Percentiles rank a stretch among this genome's conserved stretches.
phyloP scores from a whole-genome alignment of 2,113 vertebrate genomes.

The Chaetorhynchus papuensis region DNA sequence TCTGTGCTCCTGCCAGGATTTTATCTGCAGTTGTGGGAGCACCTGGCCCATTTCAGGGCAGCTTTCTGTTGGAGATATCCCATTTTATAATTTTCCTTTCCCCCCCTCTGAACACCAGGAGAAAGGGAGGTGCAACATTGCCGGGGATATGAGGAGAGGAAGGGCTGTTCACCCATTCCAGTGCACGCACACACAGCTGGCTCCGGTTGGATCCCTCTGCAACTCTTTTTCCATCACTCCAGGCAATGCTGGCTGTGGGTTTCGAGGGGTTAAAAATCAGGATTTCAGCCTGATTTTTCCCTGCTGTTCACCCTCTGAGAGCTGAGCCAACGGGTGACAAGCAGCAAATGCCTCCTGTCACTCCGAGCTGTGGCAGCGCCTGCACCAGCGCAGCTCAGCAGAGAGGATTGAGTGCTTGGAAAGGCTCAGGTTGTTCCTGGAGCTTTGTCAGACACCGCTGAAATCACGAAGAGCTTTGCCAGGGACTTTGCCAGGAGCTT shows the following conservation, averaged over 20 bases:
- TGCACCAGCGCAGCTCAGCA: background rate
- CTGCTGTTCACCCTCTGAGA: background rate
- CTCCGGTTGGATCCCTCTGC: background rate
- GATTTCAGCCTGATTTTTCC: background rate
- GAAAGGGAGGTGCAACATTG: background rate
- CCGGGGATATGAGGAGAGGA: fast-evolving
- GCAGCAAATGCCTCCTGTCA: background rate
- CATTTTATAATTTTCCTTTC: background rate
- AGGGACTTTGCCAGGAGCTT: background rate
- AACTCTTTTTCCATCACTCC: background rate
- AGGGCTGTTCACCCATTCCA: background rate
- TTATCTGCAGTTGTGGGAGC: background rate
- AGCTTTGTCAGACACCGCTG: background rate
- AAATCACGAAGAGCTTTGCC: background rate
- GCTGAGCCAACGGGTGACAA: background rate
- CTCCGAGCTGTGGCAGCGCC: background rate
- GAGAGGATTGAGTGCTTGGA: background rate
- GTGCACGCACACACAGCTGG: fast-evolving
- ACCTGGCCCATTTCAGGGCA: background rate
- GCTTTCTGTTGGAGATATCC: background rate
- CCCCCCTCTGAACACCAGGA: background rate
- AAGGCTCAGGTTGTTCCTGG: background rate
- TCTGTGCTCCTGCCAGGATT: background rate
- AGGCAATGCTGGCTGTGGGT: background rate
- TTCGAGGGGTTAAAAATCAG: background rate